These are phyloP conservation scores for Eutolmus rufibarbis DNA, from an alignment of 2,888 invertebrate genomes.

Conservation along the genomic window DNA sequence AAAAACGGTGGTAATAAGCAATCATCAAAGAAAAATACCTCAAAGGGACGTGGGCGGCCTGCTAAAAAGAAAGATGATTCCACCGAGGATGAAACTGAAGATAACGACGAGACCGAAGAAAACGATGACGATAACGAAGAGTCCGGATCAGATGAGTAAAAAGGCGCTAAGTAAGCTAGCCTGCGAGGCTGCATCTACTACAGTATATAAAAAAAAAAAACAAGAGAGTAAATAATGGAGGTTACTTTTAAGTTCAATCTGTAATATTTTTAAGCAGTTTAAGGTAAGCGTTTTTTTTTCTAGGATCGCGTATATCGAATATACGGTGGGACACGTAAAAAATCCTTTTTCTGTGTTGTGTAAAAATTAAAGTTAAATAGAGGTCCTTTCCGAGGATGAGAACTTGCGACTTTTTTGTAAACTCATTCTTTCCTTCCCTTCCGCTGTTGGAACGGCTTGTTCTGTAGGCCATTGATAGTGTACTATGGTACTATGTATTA, in stretches of 20 bases:
- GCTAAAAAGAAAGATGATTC: slow-evolving; percentile 52
- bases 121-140: slow-evolving; percentile 51
- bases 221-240: background rate
- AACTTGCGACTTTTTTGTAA: background rate
- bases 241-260: background rate
- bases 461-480: background rate
- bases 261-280: slow-evolving; percentile 12
- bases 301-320: background rate
- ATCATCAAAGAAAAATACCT: slow-evolving; percentile 44
- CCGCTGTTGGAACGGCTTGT: background rate
- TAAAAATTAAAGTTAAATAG: slow-evolving; percentile 3
- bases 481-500: background rate
- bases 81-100: slow-evolving; percentile 51
- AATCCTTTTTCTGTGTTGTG: slow-evolving; percentile 21
- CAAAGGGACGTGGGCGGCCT: slow-evolving; percentile 49
- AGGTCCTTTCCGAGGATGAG: background rate
- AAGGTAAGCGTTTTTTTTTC: slow-evolving; percentile 8
- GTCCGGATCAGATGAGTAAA: slow-evolving; percentile 51
- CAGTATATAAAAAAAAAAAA: background rate
- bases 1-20: slow-evolving; percentile 58
- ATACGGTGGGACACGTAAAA: background rate
- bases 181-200: background rate
- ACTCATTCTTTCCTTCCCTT: background rate
- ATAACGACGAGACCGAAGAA: slow-evolving; percentile 50
- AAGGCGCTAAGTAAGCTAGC: background rate